Evolutionary conservation across 1,140 invertebrate species (phyloP), one percentile per base, ranked within the genome.

Genomic region (Drosophila pruinosa): DNA sequence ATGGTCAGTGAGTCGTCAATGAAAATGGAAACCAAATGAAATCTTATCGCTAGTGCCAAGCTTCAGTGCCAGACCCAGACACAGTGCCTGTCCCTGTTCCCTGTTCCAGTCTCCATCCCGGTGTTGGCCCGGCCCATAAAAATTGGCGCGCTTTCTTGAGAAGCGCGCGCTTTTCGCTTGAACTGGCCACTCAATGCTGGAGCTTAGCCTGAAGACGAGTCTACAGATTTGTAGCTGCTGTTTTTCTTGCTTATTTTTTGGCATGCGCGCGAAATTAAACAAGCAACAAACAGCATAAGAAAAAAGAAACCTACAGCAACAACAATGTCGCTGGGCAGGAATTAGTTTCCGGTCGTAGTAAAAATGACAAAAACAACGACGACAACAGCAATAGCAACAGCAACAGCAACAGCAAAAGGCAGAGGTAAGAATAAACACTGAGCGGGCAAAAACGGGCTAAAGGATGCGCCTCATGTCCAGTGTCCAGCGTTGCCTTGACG

Each of bases 261-360:
- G 82, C 82, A 88, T 86, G 82, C 82, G 82, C 82, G 71, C 71
- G 58, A 74, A 70, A 70, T 70, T 57, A 62, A 73, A 63, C 48
- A 69, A 70, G 50, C 62, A 69, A 41, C 61, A 62, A 26, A n/a
- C n/a, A n/a, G n/a, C n/a, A n/a, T n/a, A n/a, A 52, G 26, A 28
- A 45, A 43, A 52, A 67, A 34, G 26, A 50, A 43, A 14, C 7
- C 14, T 38, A 57, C 48, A 53, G 56, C 58, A 58, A 45, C 34
- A 57, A 77, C 72, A 67, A 78, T 67, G 76, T 75, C 57, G 69
- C 50, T 71, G 73, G 39, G 79, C 81, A 77, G 78, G 88, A 82
- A 89, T 90, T 88, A 90, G 88, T 89, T 89, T 89, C 88, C 88
- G 88, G 88, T 89, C 82, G 75, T 89, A 89, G 81, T 86, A 89